These are phyloP conservation scores for Nomada goodeniana DNA, from an alignment of 2,888 invertebrate species.

Conservation along the genomic window DNA sequence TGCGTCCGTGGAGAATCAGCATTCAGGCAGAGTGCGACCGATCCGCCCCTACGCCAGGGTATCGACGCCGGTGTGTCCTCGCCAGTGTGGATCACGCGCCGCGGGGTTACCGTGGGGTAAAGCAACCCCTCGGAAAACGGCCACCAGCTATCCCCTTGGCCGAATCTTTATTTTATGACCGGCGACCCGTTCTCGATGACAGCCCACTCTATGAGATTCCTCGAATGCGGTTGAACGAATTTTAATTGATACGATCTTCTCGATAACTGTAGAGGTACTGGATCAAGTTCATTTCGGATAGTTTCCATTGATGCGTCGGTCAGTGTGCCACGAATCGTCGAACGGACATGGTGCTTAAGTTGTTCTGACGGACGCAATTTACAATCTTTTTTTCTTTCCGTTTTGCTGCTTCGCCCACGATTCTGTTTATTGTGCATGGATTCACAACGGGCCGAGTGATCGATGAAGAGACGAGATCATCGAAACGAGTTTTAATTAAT, in stretches of 20 bases:
- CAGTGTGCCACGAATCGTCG: slow-evolving; percentile 37
- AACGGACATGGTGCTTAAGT: slow-evolving; percentile 16
- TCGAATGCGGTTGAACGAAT: slow-evolving; percentile 62
- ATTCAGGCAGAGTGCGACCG: slow-evolving; percentile 78
- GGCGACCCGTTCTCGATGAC: slow-evolving; percentile 53
- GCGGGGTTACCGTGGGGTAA: slow-evolving; percentile 58
- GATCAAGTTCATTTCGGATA: slow-evolving; percentile 34
- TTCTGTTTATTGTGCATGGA: background rate
- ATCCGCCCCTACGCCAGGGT: slow-evolving; percentile 75
- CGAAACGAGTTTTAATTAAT: background rate
- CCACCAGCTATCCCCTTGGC: slow-evolving; percentile 65
- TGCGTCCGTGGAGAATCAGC: slow-evolving; percentile 81
- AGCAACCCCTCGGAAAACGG: slow-evolving; percentile 66
- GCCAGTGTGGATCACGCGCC: slow-evolving; percentile 41
- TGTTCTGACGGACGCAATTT: slow-evolving; percentile 43
- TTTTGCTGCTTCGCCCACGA: background rate
- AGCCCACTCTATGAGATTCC: slow-evolving; percentile 48
- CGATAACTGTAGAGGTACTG: background rate
- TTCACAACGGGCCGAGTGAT: background rate
- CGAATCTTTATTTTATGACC: slow-evolving; percentile 76
- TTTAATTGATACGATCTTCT: slow-evolving; percentile 66
- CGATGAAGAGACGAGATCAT: background rate
- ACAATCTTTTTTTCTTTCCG: slow-evolving; percentile 14
- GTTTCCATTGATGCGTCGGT: slow-evolving; percentile 43
- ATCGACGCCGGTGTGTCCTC: slow-evolving; percentile 59